Conservation (phyloP, 1,140 invertebrate species). For the Pachyrhynchus sulphureomaculatus region DNA sequence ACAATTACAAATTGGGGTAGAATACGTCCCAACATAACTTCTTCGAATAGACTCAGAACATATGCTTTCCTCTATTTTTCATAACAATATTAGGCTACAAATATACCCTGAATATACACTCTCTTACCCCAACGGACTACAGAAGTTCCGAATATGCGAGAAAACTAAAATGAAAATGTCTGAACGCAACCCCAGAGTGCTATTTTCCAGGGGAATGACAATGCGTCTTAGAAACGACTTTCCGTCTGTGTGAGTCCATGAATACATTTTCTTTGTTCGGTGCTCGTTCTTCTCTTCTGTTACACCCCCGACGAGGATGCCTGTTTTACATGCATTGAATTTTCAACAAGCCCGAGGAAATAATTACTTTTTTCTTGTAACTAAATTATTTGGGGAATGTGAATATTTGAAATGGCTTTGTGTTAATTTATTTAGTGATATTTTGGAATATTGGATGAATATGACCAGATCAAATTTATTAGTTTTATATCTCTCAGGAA, state of each 20-base stretch:
- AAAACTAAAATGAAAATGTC: constrained; percentile 50
- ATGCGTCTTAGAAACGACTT: constrained; percentile 49
- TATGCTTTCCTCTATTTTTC: neutral
- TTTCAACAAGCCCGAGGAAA: constrained; percentile 34
- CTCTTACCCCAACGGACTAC: constrained; percentile 13
- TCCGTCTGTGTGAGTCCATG: constrained; percentile 47
- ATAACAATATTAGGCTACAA: constrained; percentile 12
- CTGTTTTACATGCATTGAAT: constrained; percentile 50
- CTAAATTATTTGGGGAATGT: too few relatives aligned
- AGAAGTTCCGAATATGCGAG: constrained; percentile 37
- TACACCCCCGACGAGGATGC: constrained; percentile 13
- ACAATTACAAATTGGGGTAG: too few relatives aligned
- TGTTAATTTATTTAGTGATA: too few relatives aligned
- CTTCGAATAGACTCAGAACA: neutral
- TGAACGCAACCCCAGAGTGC: constrained; percentile 43
- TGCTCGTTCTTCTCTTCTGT: constrained; percentile 32
- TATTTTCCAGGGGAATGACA: constrained; percentile 45
- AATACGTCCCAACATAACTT: neutral
- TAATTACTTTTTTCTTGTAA: constrained; percentile 12
- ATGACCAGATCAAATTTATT: too few relatives aligned
- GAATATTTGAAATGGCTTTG: too few relatives aligned
- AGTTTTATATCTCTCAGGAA: too few relatives aligned
- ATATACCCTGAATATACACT: constrained; percentile 22
- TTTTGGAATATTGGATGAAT: too few relatives aligned
- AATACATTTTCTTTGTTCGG: constrained; percentile 47